These are phyloP conservation scores for Halictus ligatus DNA, from an alignment of 2,888 invertebrate genomes.

Conservation along the genomic window DNA sequence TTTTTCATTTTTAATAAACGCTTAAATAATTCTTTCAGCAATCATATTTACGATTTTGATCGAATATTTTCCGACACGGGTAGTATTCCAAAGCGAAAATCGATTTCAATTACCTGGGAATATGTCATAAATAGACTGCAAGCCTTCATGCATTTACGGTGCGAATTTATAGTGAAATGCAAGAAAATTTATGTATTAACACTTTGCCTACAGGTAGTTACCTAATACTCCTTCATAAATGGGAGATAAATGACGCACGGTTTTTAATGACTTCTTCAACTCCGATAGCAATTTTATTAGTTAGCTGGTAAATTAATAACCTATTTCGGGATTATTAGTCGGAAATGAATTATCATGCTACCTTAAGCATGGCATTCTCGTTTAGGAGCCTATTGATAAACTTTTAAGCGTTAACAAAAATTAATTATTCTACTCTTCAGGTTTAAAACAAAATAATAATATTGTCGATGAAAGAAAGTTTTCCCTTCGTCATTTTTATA, in stretches of 20 bases:
- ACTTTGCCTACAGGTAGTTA: background rate
- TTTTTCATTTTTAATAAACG: background rate
- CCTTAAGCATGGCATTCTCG: background rate
- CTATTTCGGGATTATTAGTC: background rate
- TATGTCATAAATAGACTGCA: background rate
- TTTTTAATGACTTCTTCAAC: background rate
- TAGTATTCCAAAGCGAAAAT: background rate
- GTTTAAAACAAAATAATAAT: background rate
- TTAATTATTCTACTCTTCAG: background rate
- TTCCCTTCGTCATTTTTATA: too few relatives aligned
- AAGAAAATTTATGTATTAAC: background rate
- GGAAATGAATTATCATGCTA: background rate
- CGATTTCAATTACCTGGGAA: background rate
- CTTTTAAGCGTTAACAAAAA: background rate
- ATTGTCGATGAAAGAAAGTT: background rate
- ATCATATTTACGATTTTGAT: background rate
- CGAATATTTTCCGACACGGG: background rate
- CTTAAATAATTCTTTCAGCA: slow-evolving; percentile 3
- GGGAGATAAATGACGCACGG: background rate
- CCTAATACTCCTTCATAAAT: background rate
- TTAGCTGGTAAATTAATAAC: background rate
- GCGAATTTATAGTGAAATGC: background rate
- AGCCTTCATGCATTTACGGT: background rate
- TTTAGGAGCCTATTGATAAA: background rate
- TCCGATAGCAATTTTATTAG: background rate